Evolutionary conservation across 2,888 invertebrate species (phyloP), one percentile per base, ranked within the genome.

Genomic region (Drosophila prolongata): DNA sequence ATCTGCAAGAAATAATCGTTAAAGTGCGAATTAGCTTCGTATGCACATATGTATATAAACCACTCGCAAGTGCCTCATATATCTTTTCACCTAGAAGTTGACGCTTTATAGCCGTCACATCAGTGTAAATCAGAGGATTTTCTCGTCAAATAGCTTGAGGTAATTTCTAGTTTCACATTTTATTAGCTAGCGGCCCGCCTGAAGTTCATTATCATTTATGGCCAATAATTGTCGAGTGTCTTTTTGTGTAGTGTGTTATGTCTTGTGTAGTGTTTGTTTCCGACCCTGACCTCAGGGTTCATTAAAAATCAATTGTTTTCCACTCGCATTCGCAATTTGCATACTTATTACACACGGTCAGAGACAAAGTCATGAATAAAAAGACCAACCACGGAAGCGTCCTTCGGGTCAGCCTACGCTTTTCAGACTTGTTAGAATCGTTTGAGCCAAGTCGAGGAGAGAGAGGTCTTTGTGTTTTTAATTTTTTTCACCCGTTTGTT

Each of bases 321-420:
- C 60, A 60, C 52, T 53, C 57, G 58, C 44, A 64, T 24, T 68
- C 47, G 44, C 57, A 74, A 77, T 79, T 79, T 68, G 75, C 75
- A 78, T 76, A 58, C 60, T 57, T 79, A 80, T 75, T 72, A 57
- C 62, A 69, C 56, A 75, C 38, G 55, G 68, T 11, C 54, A 55
- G 30, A 47, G 10, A 35, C 52, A 49, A 35, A 24, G 43, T 19
- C 38, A 16, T 27, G 37, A 24, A 13, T 24, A 43, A 27, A 52
- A 38, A 69, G 56, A 49, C 57, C 16, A 40, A 14, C 57, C 24
- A 77, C 85, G 87, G 82, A 82, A 82, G 77, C 71, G 79, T 72
- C 65, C 61, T 75, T 74, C 75, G 73, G 57, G 81, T 56, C 65
- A 56, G 54, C 86, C 86, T 70, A 86, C 82, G 77, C 75, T 49